Base-by-base conservation (phyloP, 2,113 vertebrate species). In the Rhabdomys dilectus region DNA sequence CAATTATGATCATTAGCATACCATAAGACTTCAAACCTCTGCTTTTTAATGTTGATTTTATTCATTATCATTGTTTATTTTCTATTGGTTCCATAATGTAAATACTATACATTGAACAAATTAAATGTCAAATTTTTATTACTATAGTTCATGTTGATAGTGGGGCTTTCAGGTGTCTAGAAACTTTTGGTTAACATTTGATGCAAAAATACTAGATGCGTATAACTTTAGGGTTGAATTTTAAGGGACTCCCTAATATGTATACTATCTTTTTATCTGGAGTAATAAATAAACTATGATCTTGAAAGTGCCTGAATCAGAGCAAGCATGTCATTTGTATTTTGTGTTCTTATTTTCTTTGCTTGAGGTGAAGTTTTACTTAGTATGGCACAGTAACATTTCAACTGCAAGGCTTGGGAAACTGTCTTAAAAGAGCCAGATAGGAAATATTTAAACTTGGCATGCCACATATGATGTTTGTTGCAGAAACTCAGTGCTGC, bases 281-380 rank as follows among this genome's bases (percentile, higher is more conserved):
- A 98, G 97, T 98, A 98, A 99, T 98, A 98, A 99, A 99, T 99
- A 99, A 99, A 99, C 98, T 98, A 99, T 99, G 99, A 99, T 99
- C 98, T 99, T 99, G 97, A 99, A 99, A 99, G 99, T 99, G 99
- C 99, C 99, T 99, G 98, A 99, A 99, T 98, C 96, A 98, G 98
- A 98, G 97, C 96, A 98, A 98, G 97, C 97, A 98, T 98, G 97
- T 99, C 42, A 98, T 98, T 99, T 97, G 97, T 94, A 94, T 97
- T 98, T 98, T 98, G 96, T 98, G 96, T 98, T 98, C 95, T 34
- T 16, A 24, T 36, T 98, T 72, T 97, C 93, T 98, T 91, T 95
- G 68, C 75, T 97, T 94, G 21, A 93, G 80, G 56, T 78, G 29
- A 94, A 81, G 53, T 81, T 88, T 96, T 84, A 70, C 42, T 92